Conservation (phyloP, 2,113 vertebrate species). For the Progne subis region DNA sequence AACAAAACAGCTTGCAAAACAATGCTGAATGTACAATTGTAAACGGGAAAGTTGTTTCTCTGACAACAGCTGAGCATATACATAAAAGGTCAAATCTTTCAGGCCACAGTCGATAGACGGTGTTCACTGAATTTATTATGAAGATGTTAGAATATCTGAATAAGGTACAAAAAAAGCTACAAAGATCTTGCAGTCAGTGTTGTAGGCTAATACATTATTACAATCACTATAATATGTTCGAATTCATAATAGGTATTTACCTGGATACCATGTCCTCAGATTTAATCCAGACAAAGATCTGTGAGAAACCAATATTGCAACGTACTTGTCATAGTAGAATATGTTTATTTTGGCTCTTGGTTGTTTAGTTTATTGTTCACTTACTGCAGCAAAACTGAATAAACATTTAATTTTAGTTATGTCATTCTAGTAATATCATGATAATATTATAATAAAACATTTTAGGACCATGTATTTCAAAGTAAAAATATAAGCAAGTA, state of each 20-base stretch:
- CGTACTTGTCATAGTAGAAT: neutral
- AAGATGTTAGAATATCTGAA: neutral
- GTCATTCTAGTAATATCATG: neutral
- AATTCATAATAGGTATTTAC: neutral
- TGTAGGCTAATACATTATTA: neutral
- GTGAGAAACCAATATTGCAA: neutral
- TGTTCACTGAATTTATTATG: neutral
- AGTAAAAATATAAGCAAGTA: conserved; percentile 15
- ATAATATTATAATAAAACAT: conserved; percentile 7
- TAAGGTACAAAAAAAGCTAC: neutral
- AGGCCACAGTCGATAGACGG: neutral
- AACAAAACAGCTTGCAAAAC: neutral
- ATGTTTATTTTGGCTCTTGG: conserved; percentile 18
- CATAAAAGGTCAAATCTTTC: neutral
- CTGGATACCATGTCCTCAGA: neutral
- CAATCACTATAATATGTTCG: neutral
- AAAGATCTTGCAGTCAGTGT: neutral
- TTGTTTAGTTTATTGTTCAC: neutral
- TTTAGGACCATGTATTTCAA: neutral
- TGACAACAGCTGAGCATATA: neutral
- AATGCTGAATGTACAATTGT: neutral
- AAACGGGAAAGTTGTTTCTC: neutral
- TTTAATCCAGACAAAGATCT: neutral
- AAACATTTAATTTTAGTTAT: conserved; percentile 8
- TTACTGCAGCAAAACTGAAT: conserved; percentile 12